These are phyloP conservation scores for Camponotus fellah DNA, from an alignment of 2,888 invertebrate species.

Conservation along the genomic window DNA sequence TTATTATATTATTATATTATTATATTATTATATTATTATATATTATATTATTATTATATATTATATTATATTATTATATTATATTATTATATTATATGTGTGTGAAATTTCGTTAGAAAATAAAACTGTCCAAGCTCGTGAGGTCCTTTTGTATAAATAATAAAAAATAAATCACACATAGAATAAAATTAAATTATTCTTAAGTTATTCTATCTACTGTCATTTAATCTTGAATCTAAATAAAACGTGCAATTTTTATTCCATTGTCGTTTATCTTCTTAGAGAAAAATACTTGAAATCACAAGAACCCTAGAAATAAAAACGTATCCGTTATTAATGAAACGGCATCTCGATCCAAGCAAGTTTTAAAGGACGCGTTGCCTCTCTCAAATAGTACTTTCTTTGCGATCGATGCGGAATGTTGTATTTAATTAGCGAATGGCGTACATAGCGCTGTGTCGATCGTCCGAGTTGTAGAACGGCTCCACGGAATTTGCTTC, in stretches of 20 bases:
- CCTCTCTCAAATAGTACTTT: background rate
- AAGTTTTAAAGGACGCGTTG: background rate
- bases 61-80: no score
- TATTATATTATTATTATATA: no score
- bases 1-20: no score
- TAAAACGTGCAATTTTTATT: background rate
- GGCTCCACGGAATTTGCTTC: slow-evolving; percentile 70
- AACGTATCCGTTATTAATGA: background rate
- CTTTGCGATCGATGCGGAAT: slow-evolving; percentile 37
- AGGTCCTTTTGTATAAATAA: no score
- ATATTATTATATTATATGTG: no score
- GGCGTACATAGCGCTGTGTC: slow-evolving; percentile 28
- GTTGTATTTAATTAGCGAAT: slow-evolving; percentile 61
- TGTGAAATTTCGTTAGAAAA: no score
- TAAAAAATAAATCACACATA: background rate
- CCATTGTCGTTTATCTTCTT: background rate
- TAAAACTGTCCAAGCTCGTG: no score
- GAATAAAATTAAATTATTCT: background rate
- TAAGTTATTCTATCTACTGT: no score
- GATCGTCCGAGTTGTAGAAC: slow-evolving; percentile 61
- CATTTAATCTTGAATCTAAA: background rate
- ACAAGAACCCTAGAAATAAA: background rate
- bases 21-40: no score
- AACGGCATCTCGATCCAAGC: no score
- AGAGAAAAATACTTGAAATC: background rate